Evolutionary conservation across 2,888 invertebrate species (phyloP), one percentile per base, ranked within the genome.

Genomic region (Anoncus sp.): DNA sequence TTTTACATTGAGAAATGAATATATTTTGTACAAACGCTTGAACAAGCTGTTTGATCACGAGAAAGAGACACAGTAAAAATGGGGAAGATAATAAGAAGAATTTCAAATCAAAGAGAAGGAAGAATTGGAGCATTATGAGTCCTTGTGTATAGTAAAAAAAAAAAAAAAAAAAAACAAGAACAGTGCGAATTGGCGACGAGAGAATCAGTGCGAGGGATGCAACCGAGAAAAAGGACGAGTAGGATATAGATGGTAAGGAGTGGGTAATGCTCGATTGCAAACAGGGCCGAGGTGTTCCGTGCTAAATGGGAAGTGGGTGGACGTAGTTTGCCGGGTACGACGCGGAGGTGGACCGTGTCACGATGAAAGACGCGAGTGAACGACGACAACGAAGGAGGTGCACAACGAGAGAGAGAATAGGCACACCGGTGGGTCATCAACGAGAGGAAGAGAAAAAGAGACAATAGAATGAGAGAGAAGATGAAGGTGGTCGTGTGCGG

Each of bases 291-390:
- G 74, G 80, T 79, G 78, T 78, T 81, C 74, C 63, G 57, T 73
- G 79, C 80, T 82, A 82, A 83, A 83, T 82, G 81, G 66, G 35
- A 73, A 75, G 82, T 83, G 81, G 82, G 83, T 83, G 81, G 81
- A 83, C 82, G 81, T 81, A 65, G 79, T 82, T 82, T 83, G 82
- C 72, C 79, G 66, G 55, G 74, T 71, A 66, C 55, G 65, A 76
- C 71, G 78, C 72, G 81, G 77, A 79, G 82, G 75, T 79, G 78
- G 77, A 81, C 66, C 72, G 69, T 73, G 74, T 79, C 79, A 67
- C 55, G 65, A 59, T 35, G 51, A 72, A 31, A 62, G 63, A 75
- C 55, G 31, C 57, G 40, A 62, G 66, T 53, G 71, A 70, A 66
- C 66, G 71, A 78, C 45, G 67, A 65, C 40, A 63, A 60, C 51